Percentiles rank a stretch among this genome's conserved stretches.
Evolutionary conservation across 2,113 vertebrate genomes (phyloP).

Genomic region (Ophiodon elongatus): DNA sequence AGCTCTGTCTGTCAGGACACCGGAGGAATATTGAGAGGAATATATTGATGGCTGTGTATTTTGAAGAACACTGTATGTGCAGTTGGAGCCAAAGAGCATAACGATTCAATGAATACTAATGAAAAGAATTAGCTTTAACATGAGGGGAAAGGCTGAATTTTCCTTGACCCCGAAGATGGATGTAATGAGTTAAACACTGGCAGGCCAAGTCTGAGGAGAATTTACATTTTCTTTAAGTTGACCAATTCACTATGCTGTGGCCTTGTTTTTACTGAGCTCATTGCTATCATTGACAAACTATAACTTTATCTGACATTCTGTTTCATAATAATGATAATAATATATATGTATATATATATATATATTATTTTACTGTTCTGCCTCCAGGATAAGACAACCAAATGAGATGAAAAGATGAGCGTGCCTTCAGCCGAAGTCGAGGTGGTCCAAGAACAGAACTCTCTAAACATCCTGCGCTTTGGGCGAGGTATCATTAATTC

Average conservation of each 20-base stretch:
- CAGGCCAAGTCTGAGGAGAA: conserved; percentile 5
- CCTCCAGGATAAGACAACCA: conserved; percentile 23
- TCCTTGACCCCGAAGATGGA: conserved; percentile 11
- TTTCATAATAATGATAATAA: neutral
- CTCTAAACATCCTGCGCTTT: conserved; percentile 26
- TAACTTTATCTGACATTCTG: neutral
- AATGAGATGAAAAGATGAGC: conserved; percentile 36
- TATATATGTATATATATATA: too few relatives aligned
- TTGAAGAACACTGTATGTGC: conserved; percentile 22
- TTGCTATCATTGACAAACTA: neutral
- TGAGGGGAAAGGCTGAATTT: conserved; percentile 33
- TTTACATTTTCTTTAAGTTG: neutral
- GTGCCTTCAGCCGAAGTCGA: neutral
- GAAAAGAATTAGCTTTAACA: conserved; percentile 17
- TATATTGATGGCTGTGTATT: conserved; percentile 1
- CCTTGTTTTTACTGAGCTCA: neutral
- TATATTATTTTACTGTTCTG: too few relatives aligned
- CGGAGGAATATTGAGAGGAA: conserved; percentile 12
- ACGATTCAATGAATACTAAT: conserved; percentile 16
- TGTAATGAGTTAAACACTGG: conserved; percentile 19
- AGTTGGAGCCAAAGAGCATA: conserved; percentile 10
- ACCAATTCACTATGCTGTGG: neutral
- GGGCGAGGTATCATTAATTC: conserved; percentile 44
- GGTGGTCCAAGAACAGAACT: conserved; percentile 17
- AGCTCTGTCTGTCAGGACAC: neutral